Percentiles rank a stretch among this genome's conserved stretches.
These are phyloP conservation scores for Lerista edwardsae DNA, from an alignment of 2,797 vertebrate genomes.

Conservation along the genomic window DNA sequence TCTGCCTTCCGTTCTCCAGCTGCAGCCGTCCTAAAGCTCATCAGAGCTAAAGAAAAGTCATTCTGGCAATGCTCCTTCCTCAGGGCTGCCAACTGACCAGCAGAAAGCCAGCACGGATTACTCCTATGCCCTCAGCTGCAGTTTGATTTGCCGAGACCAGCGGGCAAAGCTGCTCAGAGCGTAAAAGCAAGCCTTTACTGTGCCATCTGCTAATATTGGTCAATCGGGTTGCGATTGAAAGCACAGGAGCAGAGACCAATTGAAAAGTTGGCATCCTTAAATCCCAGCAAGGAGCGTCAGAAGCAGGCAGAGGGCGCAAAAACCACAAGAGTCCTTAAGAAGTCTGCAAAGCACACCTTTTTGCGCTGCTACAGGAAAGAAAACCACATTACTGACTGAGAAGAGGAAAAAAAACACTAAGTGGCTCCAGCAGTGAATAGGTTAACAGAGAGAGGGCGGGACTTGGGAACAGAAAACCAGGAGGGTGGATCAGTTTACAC, in stretches of 20 bases:
- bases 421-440: background rate
- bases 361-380: background rate
- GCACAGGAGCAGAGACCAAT: background rate
- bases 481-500: too few relatives aligned
- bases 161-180: too few relatives aligned
- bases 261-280: background rate
- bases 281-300: background rate
- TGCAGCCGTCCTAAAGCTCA: too few relatives aligned
- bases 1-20: too few relatives aligned
- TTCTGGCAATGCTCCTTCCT: background rate
- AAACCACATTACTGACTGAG: background rate
- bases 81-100: background rate
- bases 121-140: background rate
- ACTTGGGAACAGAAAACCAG: rapidly evolving
- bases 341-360: background rate
- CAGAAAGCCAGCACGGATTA: rapidly evolving
- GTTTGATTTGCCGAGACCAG: background rate
- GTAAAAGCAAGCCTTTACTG: too few relatives aligned
- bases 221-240: background rate
- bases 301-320: background rate
- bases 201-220: too few relatives aligned
- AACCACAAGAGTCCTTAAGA: background rate
- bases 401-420: background rate
- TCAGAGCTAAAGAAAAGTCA: too few relatives aligned
- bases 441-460: background rate